Conservation (phyloP, 2,888 invertebrate species). For the Carterocephalus palaemon region DNA sequence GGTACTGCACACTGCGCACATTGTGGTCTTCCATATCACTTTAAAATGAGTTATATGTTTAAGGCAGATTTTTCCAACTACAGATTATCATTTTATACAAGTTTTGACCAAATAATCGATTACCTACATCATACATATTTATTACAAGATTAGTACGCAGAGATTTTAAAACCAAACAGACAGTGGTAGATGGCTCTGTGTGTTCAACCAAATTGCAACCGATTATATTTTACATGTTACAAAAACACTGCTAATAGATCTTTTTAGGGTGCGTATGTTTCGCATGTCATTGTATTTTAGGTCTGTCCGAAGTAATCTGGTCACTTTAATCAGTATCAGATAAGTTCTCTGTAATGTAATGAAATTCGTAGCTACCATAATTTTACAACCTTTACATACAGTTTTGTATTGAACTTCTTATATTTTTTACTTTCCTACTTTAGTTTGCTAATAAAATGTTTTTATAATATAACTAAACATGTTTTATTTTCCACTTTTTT, state of each 20-base stretch:
- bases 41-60: slow-evolving; percentile 15
- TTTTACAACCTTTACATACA: slow-evolving; percentile 73
- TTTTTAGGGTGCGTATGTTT: slow-evolving; percentile 14
- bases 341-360: slow-evolving; percentile 50
- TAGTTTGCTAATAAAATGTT: slow-evolving; percentile 79
- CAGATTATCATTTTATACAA: too few species aligned
- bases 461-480: slow-evolving; percentile 52
- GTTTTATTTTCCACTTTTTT: slow-evolving; percentile 27
- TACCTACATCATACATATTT: too few species aligned
- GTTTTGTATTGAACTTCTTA: slow-evolving; percentile 75
- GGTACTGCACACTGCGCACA: slow-evolving; percentile 40
- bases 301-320: slow-evolving; percentile 46
- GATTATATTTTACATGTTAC: too few species aligned
- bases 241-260: too few species aligned
- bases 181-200: too few species aligned
- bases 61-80: slow-evolving; percentile 19
- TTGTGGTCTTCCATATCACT: slow-evolving; percentile 44
- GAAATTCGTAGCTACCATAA: slow-evolving; percentile 66
- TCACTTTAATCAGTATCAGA: slow-evolving; percentile 38
- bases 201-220: too few species aligned
- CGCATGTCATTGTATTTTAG: slow-evolving; percentile 14
- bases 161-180: too few species aligned
- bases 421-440: slow-evolving; percentile 78
- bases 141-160: too few species aligned
- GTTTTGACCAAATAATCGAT: too few species aligned